Base-by-base conservation (phyloP, 2,113 vertebrate species). In the Protobothrops flavoviridis region DNA sequence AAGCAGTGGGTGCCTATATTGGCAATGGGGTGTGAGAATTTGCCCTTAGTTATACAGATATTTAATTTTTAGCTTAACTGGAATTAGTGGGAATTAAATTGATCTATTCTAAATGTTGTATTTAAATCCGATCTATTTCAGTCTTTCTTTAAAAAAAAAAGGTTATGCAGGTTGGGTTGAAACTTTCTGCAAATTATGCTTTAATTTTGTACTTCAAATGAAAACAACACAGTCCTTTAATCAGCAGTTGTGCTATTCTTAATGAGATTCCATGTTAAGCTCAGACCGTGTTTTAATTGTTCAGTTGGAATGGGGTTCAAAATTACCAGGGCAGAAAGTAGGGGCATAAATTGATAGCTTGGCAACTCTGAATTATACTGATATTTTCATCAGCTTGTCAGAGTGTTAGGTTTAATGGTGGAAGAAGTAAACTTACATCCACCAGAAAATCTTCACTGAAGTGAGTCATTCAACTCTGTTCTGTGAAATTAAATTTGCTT, bases 401-500 rank as follows among this genome's bases (percentile, higher is more conserved):
- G 3, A n/a, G 52, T 88, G 33, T 48, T 74, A 53, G 33, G 61
- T 33, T 92, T 89, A 89, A 89, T 92, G 33, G 15, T 48, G 91
- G 52, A 92, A 56, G 59, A 93, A 26, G 52, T 74, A 89, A 93
- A 91, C 52, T 52, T 33, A 48, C 3, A 55, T 21, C 29, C 39
- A 39, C 86, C 81, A 59, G 29, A 91, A 81, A 91, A 81, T 85
- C 12, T 85, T 53, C 29, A 5, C 39, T 50, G 15, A 69, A 69
- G 39, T 69, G 48, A 87, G 45, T 64, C 43, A 92, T 92, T 92
- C 56, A 48, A 87, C 17, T 64, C 48, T 26, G 23, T 50, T 61
- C 74, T 29, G 21, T 88, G 89, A 93, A 91, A 88, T 48, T 50
- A 91, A 88, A 93, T 88, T 61, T 88, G 59, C 29, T 81, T 91